Percentiles rank a stretch among this genome's conserved stretches.
phyloP scores from a whole-genome alignment of 2,888 invertebrate species.

The Plusia festucae region DNA sequence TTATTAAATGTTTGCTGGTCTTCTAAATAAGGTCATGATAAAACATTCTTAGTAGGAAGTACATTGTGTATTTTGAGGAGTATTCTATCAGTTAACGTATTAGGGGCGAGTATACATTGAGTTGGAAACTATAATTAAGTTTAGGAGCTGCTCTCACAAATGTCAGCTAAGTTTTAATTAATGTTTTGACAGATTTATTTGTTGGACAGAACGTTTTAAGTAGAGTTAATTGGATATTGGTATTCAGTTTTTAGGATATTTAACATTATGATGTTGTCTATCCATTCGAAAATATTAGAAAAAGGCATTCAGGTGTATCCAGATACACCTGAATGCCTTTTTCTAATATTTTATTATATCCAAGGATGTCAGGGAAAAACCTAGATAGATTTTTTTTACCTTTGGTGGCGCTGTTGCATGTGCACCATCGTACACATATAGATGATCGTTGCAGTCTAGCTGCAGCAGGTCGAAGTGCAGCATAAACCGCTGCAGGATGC shows the following conservation, averaged over 20 bases:
- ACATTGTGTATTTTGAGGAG: not conserved
- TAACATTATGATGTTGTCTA: not conserved
- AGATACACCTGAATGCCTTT: too few species aligned
- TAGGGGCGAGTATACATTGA: not conserved
- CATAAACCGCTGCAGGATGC: constrained; percentile 98
- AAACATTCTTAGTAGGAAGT: not conserved
- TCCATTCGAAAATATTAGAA: too few species aligned
- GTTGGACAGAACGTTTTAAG: not conserved
- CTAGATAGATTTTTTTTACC: constrained; percentile 86
- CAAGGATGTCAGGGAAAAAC: too few species aligned
- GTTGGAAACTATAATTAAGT: not conserved
- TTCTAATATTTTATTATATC: too few species aligned
- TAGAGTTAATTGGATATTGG: too few species aligned
- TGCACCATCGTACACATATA: constrained; percentile 97
- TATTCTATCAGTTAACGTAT: not conserved
- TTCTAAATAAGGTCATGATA: not conserved
- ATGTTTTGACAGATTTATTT: not conserved
- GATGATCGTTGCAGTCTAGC: constrained; percentile 98
- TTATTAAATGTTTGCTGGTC: too few species aligned
- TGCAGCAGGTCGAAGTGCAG: constrained; percentile 97
- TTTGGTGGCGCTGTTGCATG: constrained; percentile 96
- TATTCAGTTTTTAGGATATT: not conserved
- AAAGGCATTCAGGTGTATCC: too few species aligned
- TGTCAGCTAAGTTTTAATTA: not conserved
- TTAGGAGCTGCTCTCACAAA: not conserved